Evolutionary conservation across 2,797 vertebrate species (phyloP).

Genomic region (Pygocentrus nattereri): DNA sequence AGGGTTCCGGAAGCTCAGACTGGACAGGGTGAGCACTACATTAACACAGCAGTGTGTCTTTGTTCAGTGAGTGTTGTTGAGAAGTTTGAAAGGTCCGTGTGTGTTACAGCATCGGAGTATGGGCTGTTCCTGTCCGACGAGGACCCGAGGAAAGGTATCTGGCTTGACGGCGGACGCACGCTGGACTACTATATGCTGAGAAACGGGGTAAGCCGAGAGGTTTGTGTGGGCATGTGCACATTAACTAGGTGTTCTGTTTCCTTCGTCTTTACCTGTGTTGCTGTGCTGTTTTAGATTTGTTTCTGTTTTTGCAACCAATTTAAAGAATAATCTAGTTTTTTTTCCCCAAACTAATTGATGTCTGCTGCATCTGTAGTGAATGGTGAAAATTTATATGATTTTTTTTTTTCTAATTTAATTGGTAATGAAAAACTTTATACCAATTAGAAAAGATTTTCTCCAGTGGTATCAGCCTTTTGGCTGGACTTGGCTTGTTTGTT

Average conservation of each 20-base stretch:
- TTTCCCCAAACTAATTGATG: too few species aligned
- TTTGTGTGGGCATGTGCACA: conserved; percentile 4
- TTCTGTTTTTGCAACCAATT: too few species aligned
- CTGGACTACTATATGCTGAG: conserved; percentile 99
- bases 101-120: conserved; percentile 89
- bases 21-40: conserved; percentile 86
- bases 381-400: too few species aligned
- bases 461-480: too few species aligned
- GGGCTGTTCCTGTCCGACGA: conserved; percentile 97
- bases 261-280: conserved; percentile 27
- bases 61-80: background rate
- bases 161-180: conserved; percentile 95
- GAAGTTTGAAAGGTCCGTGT: conserved; percentile 7
- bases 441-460: too few species aligned
- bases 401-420: too few species aligned
- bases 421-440: too few species aligned
- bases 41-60: background rate
- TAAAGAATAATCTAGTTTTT: too few species aligned
- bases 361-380: too few species aligned
- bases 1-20: conserved; percentile 94
- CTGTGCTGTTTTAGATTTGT: background rate
- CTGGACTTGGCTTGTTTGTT: too few species aligned
- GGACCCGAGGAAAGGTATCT: conserved; percentile 97
- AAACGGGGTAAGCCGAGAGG: conserved; percentile 85
- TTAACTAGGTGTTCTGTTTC: too few species aligned